Percentiles rank a stretch among this genome's conserved stretches.
Conservation (phyloP, 2,113 vertebrate species). For the Onychostruthus taczanowskii region DNA sequence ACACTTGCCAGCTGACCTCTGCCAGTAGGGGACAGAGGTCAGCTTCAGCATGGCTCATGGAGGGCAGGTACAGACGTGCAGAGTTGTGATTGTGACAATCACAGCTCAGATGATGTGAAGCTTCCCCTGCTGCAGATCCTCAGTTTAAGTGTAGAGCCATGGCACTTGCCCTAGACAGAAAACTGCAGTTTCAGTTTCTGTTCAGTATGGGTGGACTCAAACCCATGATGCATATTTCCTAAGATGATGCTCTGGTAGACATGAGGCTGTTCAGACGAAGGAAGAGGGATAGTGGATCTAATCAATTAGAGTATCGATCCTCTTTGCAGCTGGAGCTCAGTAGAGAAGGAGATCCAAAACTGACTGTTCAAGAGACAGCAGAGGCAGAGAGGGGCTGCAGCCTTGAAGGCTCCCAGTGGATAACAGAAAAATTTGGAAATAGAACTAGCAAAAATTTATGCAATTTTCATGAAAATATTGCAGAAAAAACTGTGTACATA, state of each 20-base stretch:
- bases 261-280: background rate
- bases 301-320: background rate
- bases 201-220: background rate
- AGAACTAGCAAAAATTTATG: background rate
- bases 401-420: background rate
- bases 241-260: too few relatives aligned
- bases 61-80: background rate
- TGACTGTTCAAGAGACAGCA: background rate
- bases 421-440: background rate
- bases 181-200: background rate
- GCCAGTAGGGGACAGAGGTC: background rate
- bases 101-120: fast-evolving
- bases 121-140: background rate
- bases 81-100: background rate
- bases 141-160: too few relatives aligned
- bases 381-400: background rate
- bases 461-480: background rate
- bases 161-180: background rate
- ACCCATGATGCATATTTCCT: fast-evolving
- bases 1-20: background rate
- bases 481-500: background rate
- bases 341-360: background rate
- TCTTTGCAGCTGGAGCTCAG: background rate
- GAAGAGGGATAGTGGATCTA: background rate
- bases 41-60: background rate